Percentiles rank a stretch among this genome's conserved stretches.
These are phyloP conservation scores for Eudyptes chrysolophus DNA, from an alignment of 2,113 vertebrate species.

Conservation along the genomic window DNA sequence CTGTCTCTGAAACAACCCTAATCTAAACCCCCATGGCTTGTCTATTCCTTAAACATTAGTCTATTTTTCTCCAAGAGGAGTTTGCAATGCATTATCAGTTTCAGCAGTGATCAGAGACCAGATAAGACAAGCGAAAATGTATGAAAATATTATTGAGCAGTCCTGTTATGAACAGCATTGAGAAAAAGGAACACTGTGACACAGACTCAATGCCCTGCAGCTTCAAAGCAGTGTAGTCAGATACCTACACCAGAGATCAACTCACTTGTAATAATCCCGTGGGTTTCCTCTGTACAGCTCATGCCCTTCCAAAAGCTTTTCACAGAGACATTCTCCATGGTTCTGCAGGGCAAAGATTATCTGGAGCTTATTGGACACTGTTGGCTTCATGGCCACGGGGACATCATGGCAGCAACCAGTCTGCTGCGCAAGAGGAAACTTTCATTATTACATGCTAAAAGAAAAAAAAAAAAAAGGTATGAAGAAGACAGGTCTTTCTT, in stretches of 20 bases:
- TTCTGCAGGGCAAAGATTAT: not conserved
- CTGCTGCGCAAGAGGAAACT: not conserved
- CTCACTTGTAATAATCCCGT: not conserved
- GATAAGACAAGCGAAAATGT: not conserved
- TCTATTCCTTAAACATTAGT: not conserved
- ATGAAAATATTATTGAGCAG: not conserved
- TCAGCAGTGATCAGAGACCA: not conserved
- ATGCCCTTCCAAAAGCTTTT: not conserved
- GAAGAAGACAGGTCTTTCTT: not conserved
- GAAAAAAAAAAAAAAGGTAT: not conserved
- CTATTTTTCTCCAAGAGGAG: not conserved
- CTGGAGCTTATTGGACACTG: not conserved
- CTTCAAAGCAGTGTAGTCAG: rapidly evolving
- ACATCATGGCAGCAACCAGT: not conserved
- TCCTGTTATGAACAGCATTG: not conserved
- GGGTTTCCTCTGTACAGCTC: not conserved
- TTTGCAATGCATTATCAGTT: not conserved
- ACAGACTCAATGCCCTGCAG: not conserved
- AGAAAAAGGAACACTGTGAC: not conserved
- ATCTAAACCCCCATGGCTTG: not conserved
- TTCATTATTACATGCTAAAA: not conserved
- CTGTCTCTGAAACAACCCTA: not conserved
- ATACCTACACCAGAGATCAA: not conserved
- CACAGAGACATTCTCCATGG: not conserved
- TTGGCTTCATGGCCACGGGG: not conserved